phyloP scores from a whole-genome alignment of 2,888 invertebrate genomes.

The Aspidiotus destructor region DNA sequence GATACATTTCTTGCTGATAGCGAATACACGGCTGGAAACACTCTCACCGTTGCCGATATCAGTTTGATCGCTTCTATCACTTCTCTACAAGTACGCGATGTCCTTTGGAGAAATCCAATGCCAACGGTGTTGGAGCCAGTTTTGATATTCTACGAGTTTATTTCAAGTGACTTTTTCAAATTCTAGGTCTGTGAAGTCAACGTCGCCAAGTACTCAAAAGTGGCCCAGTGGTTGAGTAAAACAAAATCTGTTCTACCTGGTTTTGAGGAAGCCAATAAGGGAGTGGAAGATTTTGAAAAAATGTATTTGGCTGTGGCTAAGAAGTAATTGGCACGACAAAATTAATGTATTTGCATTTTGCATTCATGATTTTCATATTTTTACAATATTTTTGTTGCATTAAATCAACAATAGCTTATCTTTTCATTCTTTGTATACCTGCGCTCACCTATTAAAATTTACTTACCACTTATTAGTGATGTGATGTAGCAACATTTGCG shows the following conservation, averaged over 20 bases:
- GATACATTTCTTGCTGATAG: slow-evolving; percentile 62
- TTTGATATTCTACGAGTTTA: neutral
- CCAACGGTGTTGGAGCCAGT: neutral
- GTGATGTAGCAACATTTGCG: no score
- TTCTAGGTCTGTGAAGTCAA: slow-evolving; percentile 50
- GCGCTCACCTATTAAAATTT: no score
- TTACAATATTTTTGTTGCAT: no score
- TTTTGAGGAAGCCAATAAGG: slow-evolving; percentile 45
- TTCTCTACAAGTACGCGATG: slow-evolving; percentile 54
- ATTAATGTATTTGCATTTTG: no score
- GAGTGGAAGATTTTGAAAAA: slow-evolving; percentile 37
- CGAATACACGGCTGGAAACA: slow-evolving; percentile 60
- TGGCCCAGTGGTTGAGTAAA: slow-evolving; percentile 53
- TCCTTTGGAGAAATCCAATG: neutral
- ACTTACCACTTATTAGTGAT: no score
- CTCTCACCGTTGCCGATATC: slow-evolving; percentile 68
- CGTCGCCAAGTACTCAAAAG: slow-evolving; percentile 57
- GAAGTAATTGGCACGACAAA: slow-evolving; percentile 26
- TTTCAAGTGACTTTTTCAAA: neutral
- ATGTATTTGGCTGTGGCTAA: slow-evolving; percentile 36
- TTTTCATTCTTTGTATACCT: no score
- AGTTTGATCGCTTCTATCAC: slow-evolving; percentile 58
- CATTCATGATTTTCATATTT: no score
- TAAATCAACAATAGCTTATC: no score
- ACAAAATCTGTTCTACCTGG: slow-evolving; percentile 51